phyloP scores from a whole-genome alignment of 2,888 invertebrate genomes.

The Caenorhabditis panamensis region DNA sequence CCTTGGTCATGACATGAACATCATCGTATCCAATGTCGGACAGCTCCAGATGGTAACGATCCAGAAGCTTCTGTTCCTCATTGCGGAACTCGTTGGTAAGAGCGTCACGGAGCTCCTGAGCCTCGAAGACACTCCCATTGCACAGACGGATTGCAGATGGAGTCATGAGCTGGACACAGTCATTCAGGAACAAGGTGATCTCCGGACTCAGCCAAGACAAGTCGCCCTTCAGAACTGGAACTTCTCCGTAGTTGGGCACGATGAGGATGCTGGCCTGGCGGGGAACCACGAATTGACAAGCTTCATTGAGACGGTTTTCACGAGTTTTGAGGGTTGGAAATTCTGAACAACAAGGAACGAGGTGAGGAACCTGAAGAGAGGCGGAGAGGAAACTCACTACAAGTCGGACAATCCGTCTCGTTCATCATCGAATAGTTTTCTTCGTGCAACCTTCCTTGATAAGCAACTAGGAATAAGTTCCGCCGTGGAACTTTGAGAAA shows the following conservation, averaged over 20 bases:
- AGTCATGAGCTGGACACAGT: conserved; percentile 47
- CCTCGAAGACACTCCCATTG: conserved; percentile 66
- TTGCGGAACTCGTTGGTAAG: conserved; percentile 41
- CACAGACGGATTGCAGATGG: conserved; percentile 63
- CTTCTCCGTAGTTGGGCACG: conserved; percentile 41
- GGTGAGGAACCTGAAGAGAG: neutral
- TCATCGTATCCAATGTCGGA: conserved; percentile 41
- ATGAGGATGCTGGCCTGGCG: conserved; percentile 37
- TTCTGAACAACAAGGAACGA: conserved; percentile 19
- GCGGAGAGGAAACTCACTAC: conserved; percentile 37
- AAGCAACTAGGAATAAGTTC: too few relatives aligned
- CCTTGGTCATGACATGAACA: conserved; percentile 32
- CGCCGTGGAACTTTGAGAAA: too few relatives aligned
- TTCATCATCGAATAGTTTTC: conserved; percentile 39
- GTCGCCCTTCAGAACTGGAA: conserved; percentile 61
- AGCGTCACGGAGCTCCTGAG: conserved; percentile 44
- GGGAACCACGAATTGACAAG: conserved; percentile 44
- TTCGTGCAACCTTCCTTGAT: conserved; percentile 17
- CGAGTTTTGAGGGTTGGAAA: conserved; percentile 42
- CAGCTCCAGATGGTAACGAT: conserved; percentile 31
- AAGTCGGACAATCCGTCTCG: conserved; percentile 60
- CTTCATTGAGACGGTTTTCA: conserved; percentile 30
- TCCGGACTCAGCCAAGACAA: conserved; percentile 45
- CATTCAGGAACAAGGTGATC: conserved; percentile 42
- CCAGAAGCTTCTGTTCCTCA: conserved; percentile 26